phyloP scores from a whole-genome alignment of 2,113 vertebrate genomes.

The Tragulus kanchil region DNA sequence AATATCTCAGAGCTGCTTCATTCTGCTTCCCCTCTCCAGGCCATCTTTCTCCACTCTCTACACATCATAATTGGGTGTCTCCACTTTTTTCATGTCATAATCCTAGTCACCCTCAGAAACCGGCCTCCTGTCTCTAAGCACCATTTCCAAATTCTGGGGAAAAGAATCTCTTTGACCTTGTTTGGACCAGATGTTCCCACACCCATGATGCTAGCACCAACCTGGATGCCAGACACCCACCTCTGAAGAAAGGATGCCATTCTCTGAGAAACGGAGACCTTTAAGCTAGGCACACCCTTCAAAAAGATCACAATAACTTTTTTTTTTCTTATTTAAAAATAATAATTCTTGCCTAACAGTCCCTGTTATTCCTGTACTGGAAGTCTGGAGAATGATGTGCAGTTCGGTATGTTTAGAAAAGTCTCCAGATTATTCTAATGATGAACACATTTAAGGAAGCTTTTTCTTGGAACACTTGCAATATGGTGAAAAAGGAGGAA shows the following conservation, averaged over 20 bases:
- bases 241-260: neutral
- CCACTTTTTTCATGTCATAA: neutral
- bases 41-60: neutral
- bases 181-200: neutral
- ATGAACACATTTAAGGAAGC: neutral
- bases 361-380: neutral
- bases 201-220: neutral
- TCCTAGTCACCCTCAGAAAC: neutral
- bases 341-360: neutral
- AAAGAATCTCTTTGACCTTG: neutral
- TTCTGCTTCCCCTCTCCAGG: neutral
- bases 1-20: neutral
- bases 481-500: neutral
- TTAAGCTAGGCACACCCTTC: neutral
- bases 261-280: neutral
- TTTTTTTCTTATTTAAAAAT: neutral
- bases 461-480: neutral
- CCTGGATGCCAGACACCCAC: neutral
- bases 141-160: neutral
- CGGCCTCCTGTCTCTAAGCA: neutral
- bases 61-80: neutral
- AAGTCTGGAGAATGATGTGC: neutral
- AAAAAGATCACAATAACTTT: neutral
- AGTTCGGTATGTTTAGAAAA: neutral
- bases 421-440: neutral